A percentile compares a stretch with the other conserved stretches of the same genome.
Conservation (phyloP, 2,888 invertebrate genomes). For the Eupeodes luniger region DNA sequence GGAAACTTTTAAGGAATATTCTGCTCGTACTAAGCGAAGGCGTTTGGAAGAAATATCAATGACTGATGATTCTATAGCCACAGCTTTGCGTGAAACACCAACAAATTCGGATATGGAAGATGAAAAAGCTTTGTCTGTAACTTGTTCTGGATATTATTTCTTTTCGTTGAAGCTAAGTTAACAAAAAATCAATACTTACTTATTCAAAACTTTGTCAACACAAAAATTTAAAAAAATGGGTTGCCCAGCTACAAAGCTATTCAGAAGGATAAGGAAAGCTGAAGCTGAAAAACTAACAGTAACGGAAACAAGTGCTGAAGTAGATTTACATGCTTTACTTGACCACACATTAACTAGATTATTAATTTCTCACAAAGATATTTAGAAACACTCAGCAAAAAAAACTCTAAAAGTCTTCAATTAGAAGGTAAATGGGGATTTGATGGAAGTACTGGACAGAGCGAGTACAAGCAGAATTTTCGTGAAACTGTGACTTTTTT, state of each 20-base stretch:
- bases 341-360: too few relatives aligned
- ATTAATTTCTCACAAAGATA: too few relatives aligned
- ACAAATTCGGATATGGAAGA: constrained; percentile 16
- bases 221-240: constrained; percentile 8
- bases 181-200: neutral
- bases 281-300: neutral
- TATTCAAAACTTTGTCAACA: neutral
- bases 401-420: too few relatives aligned
- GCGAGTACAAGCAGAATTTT: too few relatives aligned
- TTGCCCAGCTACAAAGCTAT: constrained; percentile 7
- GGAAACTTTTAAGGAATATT: constrained; percentile 25
- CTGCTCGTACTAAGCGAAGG: constrained; percentile 36
- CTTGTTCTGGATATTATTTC: neutral
- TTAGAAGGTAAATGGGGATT: too few relatives aligned
- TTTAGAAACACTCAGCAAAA: neutral
- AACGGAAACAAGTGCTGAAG: neutral
- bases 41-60: constrained; percentile 24
- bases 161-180: neutral
- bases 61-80: constrained; percentile 19
- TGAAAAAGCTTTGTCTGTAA: neutral
- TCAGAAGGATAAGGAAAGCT: neutral
- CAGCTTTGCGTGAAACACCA: constrained; percentile 37
- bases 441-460: too few relatives aligned
- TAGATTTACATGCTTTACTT: too few relatives aligned
- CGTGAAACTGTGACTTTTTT: too few relatives aligned